Base-by-base conservation (phyloP, 2,888 invertebrate species). In the Tetranychus piercei region DNA sequence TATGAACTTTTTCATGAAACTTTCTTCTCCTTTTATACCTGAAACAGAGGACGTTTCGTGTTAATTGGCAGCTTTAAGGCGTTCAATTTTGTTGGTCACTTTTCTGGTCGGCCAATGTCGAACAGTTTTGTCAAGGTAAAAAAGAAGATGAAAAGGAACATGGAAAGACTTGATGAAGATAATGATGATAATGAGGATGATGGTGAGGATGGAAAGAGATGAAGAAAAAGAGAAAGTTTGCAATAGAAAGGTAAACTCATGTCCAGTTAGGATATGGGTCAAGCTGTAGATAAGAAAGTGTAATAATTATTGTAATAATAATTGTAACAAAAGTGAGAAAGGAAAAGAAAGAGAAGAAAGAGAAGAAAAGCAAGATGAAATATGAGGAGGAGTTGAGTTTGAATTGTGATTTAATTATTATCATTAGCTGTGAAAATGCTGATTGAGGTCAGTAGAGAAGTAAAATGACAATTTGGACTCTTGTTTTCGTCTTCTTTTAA, bases 231-330 rank as follows among this genome's bases (percentile, higher is more conserved):
- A 72, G 45, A 72, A 34, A 45, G 34, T 34, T 15, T 34, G 43
- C 9, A 72, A 72, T 15, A 70, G 69, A 69, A n/a, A n/a, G n/a
- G 9, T 11, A 69, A 69, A 23, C 22, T 69, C n/a, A 11, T 69
- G 69, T 20, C 23, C 69, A 23, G 69, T 55, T 55, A 7, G 15
- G 15, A 55, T 55, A 55, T 55, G 55, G 55, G 55, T 55, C 55
- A 55, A 55, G 55, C 55, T 55, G 55, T 55, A 55, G 55, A 15
- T 55, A 69, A 69, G 20, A 69, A 69, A 69, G 20, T 69, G 69
- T 69, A 23, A 69, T 69, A 22, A 23, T 20, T 66, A 66, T 20
- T 66, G 15, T 18, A 66, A 66, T 20, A 20, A 66, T 18, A 66
- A 66, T 66, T 1, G 20, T 18, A 66, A 66, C 18, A 20, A 20